Evolutionary conservation across 2,113 vertebrate species (phyloP), one percentile per base, ranked within the genome.

Genomic region (Fregata magnificens): DNA sequence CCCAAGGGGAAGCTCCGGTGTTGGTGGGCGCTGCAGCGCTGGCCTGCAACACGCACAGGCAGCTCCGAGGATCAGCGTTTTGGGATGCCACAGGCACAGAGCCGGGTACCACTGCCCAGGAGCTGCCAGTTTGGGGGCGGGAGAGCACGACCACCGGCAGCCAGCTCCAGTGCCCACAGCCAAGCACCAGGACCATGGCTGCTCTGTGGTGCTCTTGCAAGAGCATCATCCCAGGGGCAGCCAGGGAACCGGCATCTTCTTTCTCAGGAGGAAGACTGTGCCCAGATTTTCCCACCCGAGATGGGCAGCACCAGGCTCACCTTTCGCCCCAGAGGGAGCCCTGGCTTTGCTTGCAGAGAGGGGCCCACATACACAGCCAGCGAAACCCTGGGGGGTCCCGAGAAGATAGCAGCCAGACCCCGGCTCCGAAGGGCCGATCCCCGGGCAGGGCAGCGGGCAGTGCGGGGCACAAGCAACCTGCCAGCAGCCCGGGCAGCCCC

Each of bases 301-400:
- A 24, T 4, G 9, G 28, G 18, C 28, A 50, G 17, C 2, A 1
- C 42, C 42, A 22, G 36, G 3, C 36, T 56, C 13, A 21, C 28
- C 34, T 28, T 20, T 56, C 3, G 1, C 24, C 47, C 20, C 62
- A 20, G 36, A 61, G 53, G 26, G 32, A 72, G 11, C 29, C 15
- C 5, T 0, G 6, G 55, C 9, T 79, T 28, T 29, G 38, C 18
- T 52, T 0, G 0, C 2, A 10, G 28, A 22, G 44, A 28, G 31
- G 29, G 7, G 13, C 21, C 32, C 52, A 56, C 29, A 18, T 28
- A 29, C 28, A 20, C 24, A 56, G 20, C 40, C 9, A 2, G 56
- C 2, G 6, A 63, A 80, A 25, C 3, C 40, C 26, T 11, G 3
- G 63, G 26, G 20, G 20, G 1, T 25, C 16, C 38, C 20, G 1